A percentile compares a stretch with the other conserved stretches of the same genome.
Evolutionary conservation across 35 echinoderm and acorn worm genomes (phyloP).

Genomic region (Patiria miniata): DNA sequence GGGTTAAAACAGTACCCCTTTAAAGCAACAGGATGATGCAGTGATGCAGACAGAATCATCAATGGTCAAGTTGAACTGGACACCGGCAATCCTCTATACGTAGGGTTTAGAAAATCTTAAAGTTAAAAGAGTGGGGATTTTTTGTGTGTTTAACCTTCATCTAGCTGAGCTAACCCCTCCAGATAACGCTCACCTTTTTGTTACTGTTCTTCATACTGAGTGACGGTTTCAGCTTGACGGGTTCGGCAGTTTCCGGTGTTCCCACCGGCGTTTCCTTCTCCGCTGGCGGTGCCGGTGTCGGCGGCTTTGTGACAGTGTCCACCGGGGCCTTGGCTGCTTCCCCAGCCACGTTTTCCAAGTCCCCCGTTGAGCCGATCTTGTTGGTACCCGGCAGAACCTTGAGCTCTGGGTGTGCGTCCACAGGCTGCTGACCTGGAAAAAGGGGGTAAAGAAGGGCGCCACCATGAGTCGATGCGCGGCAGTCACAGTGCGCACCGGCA

Average conservation of each 20-base stretch:
- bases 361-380: constrained; percentile 9
- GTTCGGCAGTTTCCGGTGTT: not conserved
- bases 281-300: not conserved
- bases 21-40: too few relatives aligned
- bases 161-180: too few relatives aligned
- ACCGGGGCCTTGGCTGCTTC: not conserved
- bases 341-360: not conserved
- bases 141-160: too few relatives aligned
- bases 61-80: too few relatives aligned
- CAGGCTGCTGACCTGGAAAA: not conserved
- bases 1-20: too few relatives aligned
- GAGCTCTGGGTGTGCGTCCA: constrained; percentile 8
- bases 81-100: too few relatives aligned
- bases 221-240: constrained; percentile 28
- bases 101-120: too few relatives aligned
- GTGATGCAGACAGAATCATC: too few relatives aligned
- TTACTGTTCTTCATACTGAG: constrained; percentile 41
- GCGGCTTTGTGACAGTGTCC: not conserved
- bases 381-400: not conserved
- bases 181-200: constrained; percentile 21
- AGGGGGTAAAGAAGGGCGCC: too few relatives aligned
- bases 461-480: too few relatives aligned
- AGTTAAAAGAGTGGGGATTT: too few relatives aligned
- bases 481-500: too few relatives aligned
- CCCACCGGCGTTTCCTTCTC: not conserved